Base-by-base conservation (phyloP, 2,113 vertebrate genomes). In the Eptesicus fuscus region DNA sequence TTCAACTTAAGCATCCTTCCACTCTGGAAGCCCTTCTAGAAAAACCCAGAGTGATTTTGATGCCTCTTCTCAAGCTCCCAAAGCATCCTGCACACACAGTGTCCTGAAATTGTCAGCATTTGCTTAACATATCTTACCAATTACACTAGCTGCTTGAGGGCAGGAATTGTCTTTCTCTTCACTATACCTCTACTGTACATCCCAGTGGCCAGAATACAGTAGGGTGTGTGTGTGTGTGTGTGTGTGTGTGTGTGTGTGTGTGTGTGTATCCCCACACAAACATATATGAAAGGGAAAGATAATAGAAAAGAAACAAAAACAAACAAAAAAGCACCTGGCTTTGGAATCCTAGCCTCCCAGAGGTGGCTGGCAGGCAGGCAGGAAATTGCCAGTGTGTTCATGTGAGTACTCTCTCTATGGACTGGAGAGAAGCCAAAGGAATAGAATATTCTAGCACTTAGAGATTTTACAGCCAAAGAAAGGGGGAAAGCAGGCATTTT, bases 371-470 rank as follows among this genome's bases (percentile, higher is more conserved):
- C 65, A 96, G 67, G 76, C 87, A 93, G 47, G 78, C 59, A 96
- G 94, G 88, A 96, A 96, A 95, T 96, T 95, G 82, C 88, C 77
- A 88, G 28, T 61, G 2, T 92, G 90, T 93, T 96, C 92, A 95
- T 95, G 59, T 93, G 73, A 96, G 78, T 95, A 96, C 80, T 97
- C 23, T 74, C 82, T 95, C 71, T 90, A 76, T 96, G 90, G 63
- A 76, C 59, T 96, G 95, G 94, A 96, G n/a, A 96, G 37, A 97
- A 93, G 96, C 90, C 97, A 96, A 96, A 92, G 67, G 67, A 95
- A 93, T 88, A 95, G 90, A 96, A 95, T 88, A 93, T 95, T 95
- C 92, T 95, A 93, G 88, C 77, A 94, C 94, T 94, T 94, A 93
- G 42, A 96, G 56, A 94, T 40, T 14, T 80, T 93, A 11, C 28